These are phyloP conservation scores for Podiceps cristatus DNA, from an alignment of 2,113 vertebrate genomes.

Conservation along the genomic window DNA sequence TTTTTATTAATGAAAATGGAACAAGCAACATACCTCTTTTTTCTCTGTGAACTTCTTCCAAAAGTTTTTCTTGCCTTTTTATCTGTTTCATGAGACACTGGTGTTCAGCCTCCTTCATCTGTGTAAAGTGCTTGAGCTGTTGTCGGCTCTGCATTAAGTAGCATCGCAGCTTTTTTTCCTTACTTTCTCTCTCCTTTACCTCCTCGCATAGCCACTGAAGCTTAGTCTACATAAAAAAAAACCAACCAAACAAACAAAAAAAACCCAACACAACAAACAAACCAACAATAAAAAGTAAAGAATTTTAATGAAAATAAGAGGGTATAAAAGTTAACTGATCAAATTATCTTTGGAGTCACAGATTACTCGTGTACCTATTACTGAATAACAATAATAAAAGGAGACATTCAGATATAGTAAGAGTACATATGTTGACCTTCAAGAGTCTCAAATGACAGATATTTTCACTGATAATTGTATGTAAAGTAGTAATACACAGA, in stretches of 20 bases:
- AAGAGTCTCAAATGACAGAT: not conserved
- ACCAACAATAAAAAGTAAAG: not conserved
- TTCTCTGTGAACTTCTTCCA: conserved; percentile 84
- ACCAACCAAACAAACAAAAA: too few species aligned
- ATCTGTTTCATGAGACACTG: conserved; percentile 83
- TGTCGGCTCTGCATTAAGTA: conserved; percentile 82
- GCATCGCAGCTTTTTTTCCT: conserved; percentile 79
- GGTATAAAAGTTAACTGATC: not conserved
- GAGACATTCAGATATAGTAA: not conserved
- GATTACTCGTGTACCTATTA: not conserved
- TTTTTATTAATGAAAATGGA: not conserved
- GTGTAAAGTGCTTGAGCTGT: conserved; percentile 81
- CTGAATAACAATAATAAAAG: not conserved
- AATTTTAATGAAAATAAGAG: not conserved
- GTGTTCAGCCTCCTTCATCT: conserved; percentile 82
- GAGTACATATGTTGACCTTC: not conserved
- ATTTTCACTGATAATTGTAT: not conserved
- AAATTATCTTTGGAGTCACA: not conserved
- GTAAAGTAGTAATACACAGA: not conserved
- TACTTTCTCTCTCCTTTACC: conserved; percentile 81
- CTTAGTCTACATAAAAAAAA: conserved; percentile 76
- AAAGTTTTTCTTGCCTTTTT: conserved; percentile 85
- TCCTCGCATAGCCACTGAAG: conserved; percentile 93
- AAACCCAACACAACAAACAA: too few species aligned
- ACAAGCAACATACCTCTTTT: conserved; percentile 83